Evolutionary conservation across 64 coral and sea anemone species (phyloP), one percentile per base, ranked within the genome.

Genomic region (Porites lutea): DNA sequence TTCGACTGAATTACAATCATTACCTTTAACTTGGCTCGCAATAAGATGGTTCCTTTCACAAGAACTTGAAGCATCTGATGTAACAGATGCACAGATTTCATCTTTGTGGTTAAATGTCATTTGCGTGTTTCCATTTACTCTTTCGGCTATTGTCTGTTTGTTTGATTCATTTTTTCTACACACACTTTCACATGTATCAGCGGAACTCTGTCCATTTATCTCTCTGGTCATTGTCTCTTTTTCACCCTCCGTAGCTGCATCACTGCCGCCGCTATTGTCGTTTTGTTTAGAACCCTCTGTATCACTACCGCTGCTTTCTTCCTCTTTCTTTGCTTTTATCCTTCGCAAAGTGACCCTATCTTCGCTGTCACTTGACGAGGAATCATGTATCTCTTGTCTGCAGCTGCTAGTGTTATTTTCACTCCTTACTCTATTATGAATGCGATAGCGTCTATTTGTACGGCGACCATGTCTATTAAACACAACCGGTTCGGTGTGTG

Each of bases 391-490:
- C 4, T 13, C 55, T 1, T 3, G 20, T 4, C 77, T 16, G 13
- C 21, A 37, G 27, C 27, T 37, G 27, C 27, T 37, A 37, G 27
- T 13, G 10, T 81, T 63, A 51, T n/a, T 19, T 84, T 22, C 81
- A 45, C 15, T 21, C 11, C 16, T 22, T 84, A 49, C 10, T 19
- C 48, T 47, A 47, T 64, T 84, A 48, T 47, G 81, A 84, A 68
- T 20, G 52, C 81, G 61, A 47, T 84, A 84, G 6, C 63, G 47
- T 52, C 81, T 84, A 8, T 68, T 84, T 69, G 62, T 13, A 68
- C 48, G 61, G 69, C 44, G 37, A 9, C 48, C 15, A 68, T 18
- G 81, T 48, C 62, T 65, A 68, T 68, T 84, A 67, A 84, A 68
- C 13, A n/a, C 48, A 21, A 68, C 63, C 0, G 81, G 45, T n/a